phyloP scores from a whole-genome alignment of 2,888 invertebrate species.

The Aplocera efformata region DNA sequence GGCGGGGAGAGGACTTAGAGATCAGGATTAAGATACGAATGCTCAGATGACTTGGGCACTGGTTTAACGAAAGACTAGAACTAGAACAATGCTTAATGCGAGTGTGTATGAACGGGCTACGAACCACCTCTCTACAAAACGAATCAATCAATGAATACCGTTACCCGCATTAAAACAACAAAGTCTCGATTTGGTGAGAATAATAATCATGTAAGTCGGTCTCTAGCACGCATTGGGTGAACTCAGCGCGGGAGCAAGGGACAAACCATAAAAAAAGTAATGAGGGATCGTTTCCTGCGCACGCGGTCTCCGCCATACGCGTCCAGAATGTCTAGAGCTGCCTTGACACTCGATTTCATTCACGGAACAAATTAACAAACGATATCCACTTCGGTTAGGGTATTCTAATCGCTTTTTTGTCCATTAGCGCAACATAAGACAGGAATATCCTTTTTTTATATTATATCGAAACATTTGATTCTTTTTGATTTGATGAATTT shows the following conservation, averaged over 20 bases:
- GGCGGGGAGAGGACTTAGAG: no score
- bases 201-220: conserved; percentile 41
- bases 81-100: no score
- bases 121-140: background rate
- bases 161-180: conserved; percentile 23
- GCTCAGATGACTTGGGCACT: no score
- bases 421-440: no score
- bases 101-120: no score
- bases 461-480: no score
- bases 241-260: conserved; percentile 61
- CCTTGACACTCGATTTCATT: conserved; percentile 1
- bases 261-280: conserved; percentile 75
- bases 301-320: conserved; percentile 40
- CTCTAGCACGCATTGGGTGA: conserved; percentile 35
- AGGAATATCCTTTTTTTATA: no score
- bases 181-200: conserved; percentile 33
- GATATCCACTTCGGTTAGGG: no score
- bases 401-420: no score
- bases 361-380: background rate
- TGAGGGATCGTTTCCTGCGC: conserved; percentile 77
- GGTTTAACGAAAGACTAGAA: no score
- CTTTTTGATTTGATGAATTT: no score
- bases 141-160: conserved; percentile 18
- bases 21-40: no score
- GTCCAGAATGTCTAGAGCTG: conserved; percentile 9